Conservation (phyloP, 2,888 invertebrate species). For the Diaphora mendica region DNA sequence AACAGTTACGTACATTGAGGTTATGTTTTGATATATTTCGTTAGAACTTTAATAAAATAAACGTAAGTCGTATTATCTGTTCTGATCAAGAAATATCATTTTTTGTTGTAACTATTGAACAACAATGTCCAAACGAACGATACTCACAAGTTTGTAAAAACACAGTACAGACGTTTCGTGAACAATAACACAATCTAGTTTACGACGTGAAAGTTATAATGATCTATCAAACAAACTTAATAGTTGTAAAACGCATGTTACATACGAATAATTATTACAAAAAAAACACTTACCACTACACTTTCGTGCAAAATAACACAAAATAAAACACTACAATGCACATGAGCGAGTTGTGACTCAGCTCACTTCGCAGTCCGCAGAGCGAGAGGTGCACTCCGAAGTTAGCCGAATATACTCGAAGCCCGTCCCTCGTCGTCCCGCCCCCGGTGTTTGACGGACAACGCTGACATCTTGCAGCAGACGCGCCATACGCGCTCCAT, state of each 20-base stretch:
- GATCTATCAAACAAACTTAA: not conserved
- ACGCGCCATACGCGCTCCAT: constrained; percentile 73
- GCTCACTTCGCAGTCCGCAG: constrained; percentile 72
- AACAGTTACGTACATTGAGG: constrained; percentile 61
- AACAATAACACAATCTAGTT: constrained; percentile 45
- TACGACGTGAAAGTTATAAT: constrained; percentile 13
- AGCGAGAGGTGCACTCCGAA: constrained; percentile 66
- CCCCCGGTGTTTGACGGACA: constrained; percentile 69
- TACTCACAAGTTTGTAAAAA: constrained; percentile 33
- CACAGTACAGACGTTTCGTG: constrained; percentile 57
- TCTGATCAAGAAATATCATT: constrained; percentile 9
- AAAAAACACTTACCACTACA: constrained; percentile 65
- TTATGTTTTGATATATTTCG: constrained; percentile 55
- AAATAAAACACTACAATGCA: constrained; percentile 45
- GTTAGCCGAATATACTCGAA: constrained; percentile 67
- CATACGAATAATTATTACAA: constrained; percentile 27
- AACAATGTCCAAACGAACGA: constrained; percentile 1
- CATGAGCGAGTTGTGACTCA: constrained; percentile 71
- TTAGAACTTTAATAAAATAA: constrained; percentile 20
- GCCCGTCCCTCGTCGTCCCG: constrained; percentile 69
- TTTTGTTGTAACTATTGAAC: constrained; percentile 24
- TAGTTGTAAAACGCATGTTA: constrained; percentile 3
- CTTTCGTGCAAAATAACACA: constrained; percentile 46
- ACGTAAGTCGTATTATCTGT: not conserved
- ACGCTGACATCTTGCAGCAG: constrained; percentile 64